These are phyloP conservation scores for Balanococcus diminutus DNA, from an alignment of 2,888 invertebrate genomes.

Conservation along the genomic window DNA sequence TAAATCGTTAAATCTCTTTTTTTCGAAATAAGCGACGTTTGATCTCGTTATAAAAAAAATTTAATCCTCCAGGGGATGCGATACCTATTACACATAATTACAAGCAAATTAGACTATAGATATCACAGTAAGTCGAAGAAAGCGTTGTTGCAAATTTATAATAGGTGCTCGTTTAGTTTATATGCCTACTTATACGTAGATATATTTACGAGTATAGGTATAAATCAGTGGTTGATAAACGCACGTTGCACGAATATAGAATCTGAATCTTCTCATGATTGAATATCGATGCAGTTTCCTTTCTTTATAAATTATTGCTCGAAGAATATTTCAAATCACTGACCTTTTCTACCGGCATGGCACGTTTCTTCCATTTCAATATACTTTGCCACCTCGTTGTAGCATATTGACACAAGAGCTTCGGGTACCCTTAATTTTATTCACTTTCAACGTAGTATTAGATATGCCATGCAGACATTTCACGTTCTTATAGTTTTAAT, in stretches of 20 bases:
- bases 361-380: not conserved
- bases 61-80: not conserved
- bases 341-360: not conserved
- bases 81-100: not conserved
- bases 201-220: not conserved
- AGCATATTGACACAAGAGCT: not conserved
- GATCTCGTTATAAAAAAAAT: not conserved
- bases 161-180: not conserved
- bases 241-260: not conserved
- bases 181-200: not conserved
- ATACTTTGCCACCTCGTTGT: not conserved
- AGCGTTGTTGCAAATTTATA: not conserved
- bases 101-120: not conserved
- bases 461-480: not conserved
- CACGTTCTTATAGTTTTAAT: not conserved
- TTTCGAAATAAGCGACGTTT: not conserved
- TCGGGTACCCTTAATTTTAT: not conserved
- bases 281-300: not conserved
- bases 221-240: not conserved
- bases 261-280: not conserved
- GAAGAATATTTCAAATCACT: not conserved
- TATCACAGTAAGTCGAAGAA: not conserved
- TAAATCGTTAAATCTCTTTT: too few species aligned
- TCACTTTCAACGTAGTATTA: not conserved
- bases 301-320: not conserved